A percentile compares a stretch with the other conserved stretches of the same genome.
These are phyloP conservation scores for Rhopilema esculentum DNA, from an alignment of 30 jellyfish, hydroid and myxozoan genomes.

Conservation along the genomic window DNA sequence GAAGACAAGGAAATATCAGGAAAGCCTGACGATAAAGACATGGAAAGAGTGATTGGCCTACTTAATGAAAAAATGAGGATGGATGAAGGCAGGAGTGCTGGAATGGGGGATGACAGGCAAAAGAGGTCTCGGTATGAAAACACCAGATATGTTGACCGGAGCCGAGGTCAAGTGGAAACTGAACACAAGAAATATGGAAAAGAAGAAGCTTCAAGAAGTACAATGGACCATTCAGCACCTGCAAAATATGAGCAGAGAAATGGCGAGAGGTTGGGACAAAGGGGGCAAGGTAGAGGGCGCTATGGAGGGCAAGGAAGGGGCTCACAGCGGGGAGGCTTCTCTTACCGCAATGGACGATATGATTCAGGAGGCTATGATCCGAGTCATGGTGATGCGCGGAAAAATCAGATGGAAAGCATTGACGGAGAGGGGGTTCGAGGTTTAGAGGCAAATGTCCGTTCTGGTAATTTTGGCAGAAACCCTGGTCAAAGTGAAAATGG, in stretches of 20 bases:
- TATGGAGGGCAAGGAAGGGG: constrained; percentile 5
- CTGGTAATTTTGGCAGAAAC: neutral
- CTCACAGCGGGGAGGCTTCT: neutral
- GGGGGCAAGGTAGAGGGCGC: neutral
- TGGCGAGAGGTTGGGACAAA: neutral
- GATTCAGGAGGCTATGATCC: neutral
- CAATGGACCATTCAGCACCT: neutral
- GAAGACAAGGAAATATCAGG: neutral
- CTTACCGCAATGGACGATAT: neutral
- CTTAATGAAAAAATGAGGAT: constrained; percentile 25
- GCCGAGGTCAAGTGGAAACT: neutral
- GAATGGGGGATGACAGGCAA: constrained; percentile 2
- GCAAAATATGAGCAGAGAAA: neutral
- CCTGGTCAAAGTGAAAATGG: neutral
- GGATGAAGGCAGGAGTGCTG: neutral
- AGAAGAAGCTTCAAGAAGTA: neutral
- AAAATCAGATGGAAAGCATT: too few species aligned
- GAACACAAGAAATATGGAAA: neutral
- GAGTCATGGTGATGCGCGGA: too few species aligned
- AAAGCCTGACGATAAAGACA: constrained; percentile 32
- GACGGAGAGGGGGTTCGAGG: neutral
- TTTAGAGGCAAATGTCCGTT: neutral
- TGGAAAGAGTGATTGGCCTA: constrained; percentile 30
- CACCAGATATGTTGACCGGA: neutral
- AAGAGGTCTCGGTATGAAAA: neutral